phyloP scores from a whole-genome alignment of 2,888 invertebrate species.

The Allolobophora icterica region DNA sequence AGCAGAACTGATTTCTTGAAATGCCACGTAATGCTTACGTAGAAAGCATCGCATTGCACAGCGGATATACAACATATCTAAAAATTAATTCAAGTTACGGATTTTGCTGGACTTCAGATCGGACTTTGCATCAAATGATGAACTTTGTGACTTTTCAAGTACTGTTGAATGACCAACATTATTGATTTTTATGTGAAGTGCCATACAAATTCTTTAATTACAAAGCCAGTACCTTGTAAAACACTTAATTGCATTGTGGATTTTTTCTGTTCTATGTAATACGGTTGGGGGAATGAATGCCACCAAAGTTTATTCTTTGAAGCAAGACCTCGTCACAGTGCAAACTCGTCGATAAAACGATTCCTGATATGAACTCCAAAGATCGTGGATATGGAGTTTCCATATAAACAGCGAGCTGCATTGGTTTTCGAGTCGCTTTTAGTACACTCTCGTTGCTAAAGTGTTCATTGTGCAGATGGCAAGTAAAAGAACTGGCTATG shows the following conservation, averaged over 20 bases:
- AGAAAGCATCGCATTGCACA: background rate
- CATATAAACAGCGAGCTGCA: background rate
- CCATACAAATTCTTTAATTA: background rate
- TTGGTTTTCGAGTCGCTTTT: too few relatives aligned
- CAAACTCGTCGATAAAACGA: too few relatives aligned
- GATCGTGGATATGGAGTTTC: background rate
- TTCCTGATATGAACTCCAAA: background rate
- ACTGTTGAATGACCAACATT: background rate
- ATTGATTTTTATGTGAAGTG: background rate
- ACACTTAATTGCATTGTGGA: background rate
- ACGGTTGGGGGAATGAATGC: background rate
- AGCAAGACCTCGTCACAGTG: background rate
- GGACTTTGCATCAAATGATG: background rate
- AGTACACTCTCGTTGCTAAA: too few relatives aligned
- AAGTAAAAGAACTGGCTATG: background rate
- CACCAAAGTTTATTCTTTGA: background rate
- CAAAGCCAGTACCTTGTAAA: background rate
- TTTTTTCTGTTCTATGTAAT: background rate
- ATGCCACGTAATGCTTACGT: background rate
- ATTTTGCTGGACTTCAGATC: background rate
- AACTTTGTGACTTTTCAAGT: conserved; percentile 2
- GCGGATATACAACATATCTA: background rate
- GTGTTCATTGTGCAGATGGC: background rate
- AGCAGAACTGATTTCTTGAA: background rate
- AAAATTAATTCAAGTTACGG: background rate